Evolutionary conservation across 2,888 invertebrate genomes (phyloP), one percentile per base, ranked within the genome.

Genomic region (Eilema depressum): DNA sequence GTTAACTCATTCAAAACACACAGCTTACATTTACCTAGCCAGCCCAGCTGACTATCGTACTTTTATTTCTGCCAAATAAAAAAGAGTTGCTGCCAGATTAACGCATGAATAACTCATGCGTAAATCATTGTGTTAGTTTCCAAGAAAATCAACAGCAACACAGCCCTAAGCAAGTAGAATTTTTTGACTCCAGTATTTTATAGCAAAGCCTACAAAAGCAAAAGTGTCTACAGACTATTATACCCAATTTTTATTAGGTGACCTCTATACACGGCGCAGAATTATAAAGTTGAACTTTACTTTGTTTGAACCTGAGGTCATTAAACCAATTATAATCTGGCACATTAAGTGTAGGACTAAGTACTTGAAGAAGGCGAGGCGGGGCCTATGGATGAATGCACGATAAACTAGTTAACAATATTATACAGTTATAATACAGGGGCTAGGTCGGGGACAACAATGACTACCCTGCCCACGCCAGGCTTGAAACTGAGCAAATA

Each of bases 381-480:
- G 33, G 33, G 33, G 33, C 33, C 66, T 41, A 71, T 68, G 83
- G 81, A 85, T 85, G 83, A 86, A 78, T 78, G 86, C 72, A 80
- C 84, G 84, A 87, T 86, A 85, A 85, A 88, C 83, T 82, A 83
- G 85, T 85, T 85, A 83, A 82, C 76, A 83, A 80, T 84, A 79
- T 87, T 83, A 86, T 86, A 84, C 82, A 80, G 85, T 86, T 87
- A 83, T 85, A 85, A 84, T 82, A 79, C 83, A 75, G 81, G 79
- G 85, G 82, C 83, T 85, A 83, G 83, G 84, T 83, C 79, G 82
- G 82, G 81, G 83, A 83, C 83, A 74, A 85, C 84, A 83, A 85
- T 80, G 71, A 76, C 68, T 76, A 57, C 69, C 74, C 81, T 69
- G 74, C 78, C 80, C 79, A 83, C 81, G 71, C 77, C 65, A 20